Base-by-base conservation (phyloP, 2,888 invertebrate genomes). In the Leptopilina syphax region DNA sequence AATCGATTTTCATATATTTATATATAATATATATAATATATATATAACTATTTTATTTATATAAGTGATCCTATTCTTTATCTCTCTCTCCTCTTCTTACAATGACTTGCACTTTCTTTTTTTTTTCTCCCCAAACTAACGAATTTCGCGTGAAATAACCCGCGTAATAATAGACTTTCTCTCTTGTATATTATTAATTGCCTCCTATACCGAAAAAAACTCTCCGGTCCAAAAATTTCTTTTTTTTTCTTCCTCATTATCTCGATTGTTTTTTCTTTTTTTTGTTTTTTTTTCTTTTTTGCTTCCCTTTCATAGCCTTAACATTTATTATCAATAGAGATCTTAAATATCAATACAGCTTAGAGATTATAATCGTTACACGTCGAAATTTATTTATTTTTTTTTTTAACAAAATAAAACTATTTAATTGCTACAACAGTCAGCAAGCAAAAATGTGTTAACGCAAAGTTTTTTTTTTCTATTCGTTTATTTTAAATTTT, bases 361-460 rank as follows among this genome's bases (percentile, higher is more conserved):
- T 79, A 84, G 80, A 83, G 81, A 83, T 81, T 79, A 84, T 79
- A 79, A 79, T 82, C 77, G 78, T 79, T 81, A 82, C 76, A 76
- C 65, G 57, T 79, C 76, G 66, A 63, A 80, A 34, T 34, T 34
- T 34, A 34, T 34, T 34, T 34, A 34, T 34, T 34, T 34, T 77
- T 77, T 81, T 83, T 78, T 68, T 87, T 87, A 89, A 90, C 88
- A 90, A 90, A 90, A 90, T 90, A 90, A 89, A 90, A 89, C 88
- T 90, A 90, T 90, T 18, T 83, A 88, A 87, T 88, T 83, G 86
- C 87, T 91, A 91, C 89, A 91, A 91, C 91, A 91, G 88, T 90
- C 88, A 91, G 90, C 89, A 90, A 91, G 90, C 89, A 86, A 88
- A 50, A 88, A 88, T 87, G 87, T 85, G 83, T 88, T 83, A 86